A percentile compares a stretch with the other conserved stretches of the same genome.
phyloP scores from a whole-genome alignment of 2,888 invertebrate genomes.

The Ceramica pisi region DNA sequence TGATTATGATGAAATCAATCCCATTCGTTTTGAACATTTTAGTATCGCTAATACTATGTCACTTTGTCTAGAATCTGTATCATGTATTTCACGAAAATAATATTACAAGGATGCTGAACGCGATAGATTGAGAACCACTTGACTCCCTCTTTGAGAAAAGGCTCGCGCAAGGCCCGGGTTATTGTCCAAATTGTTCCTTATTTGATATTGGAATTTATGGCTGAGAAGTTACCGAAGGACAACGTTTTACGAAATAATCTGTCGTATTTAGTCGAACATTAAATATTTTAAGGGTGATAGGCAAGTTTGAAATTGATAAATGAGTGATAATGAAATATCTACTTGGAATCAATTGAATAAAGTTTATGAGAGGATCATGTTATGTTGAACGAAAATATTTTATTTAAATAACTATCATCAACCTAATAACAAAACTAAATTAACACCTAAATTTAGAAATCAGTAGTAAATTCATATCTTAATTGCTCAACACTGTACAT shows the following conservation, averaged over 20 bases:
- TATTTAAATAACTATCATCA: no score
- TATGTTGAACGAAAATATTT: no score
- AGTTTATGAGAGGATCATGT: no score
- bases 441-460: no score
- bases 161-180: constrained; percentile 16
- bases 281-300: background rate
- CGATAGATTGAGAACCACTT: constrained; percentile 51
- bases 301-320: background rate
- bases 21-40: no score
- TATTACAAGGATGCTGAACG: constrained; percentile 26
- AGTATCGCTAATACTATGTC: no score
- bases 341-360: background rate
- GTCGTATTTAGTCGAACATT: background rate
- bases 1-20: no score
- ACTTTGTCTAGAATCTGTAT: constrained; percentile 13
- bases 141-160: constrained; percentile 40
- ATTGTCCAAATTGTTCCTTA: constrained; percentile 29
- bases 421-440: no score
- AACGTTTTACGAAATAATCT: constrained; percentile 14
- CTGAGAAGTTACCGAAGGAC: constrained; percentile 1
- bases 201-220: constrained; percentile 46
- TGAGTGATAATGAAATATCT: background rate
- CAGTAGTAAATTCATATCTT: no score
- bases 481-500: no score
- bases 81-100: constrained; percentile 34